Conservation (phyloP, 1,140 invertebrate species). For the Leptestheria dahalacensis region DNA sequence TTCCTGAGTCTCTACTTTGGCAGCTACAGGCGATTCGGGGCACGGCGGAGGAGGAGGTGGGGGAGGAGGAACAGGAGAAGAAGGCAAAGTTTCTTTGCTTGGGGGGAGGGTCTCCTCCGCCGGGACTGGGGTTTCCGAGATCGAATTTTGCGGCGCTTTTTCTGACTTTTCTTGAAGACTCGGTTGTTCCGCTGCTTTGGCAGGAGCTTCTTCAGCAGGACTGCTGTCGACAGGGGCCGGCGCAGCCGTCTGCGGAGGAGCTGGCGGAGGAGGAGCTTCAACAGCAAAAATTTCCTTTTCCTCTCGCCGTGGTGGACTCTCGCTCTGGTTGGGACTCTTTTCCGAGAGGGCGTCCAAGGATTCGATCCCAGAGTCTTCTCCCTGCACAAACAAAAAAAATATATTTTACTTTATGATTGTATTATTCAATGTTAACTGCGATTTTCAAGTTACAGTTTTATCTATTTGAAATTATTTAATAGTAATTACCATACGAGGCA, state of each 20-base stretch:
- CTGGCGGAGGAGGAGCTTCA: neutral
- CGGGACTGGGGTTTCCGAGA: neutral
- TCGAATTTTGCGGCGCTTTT: neutral
- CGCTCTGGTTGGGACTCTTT: conserved; percentile 73
- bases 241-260: neutral
- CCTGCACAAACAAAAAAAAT: conserved; percentile 28
- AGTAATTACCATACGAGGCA: no score
- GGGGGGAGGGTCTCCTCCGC: neutral
- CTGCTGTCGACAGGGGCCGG: neutral
- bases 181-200: neutral
- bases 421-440: no score
- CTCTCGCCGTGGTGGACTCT: conserved; percentile 34
- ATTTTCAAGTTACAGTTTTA: no score
- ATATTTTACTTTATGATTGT: no score
- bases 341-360: conserved; percentile 84
- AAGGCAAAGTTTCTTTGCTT: neutral
- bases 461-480: no score
- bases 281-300: conserved; percentile 19
- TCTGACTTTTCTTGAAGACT: neutral
- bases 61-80: neutral
- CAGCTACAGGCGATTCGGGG: no score
- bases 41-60: neutral
- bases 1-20: no score
- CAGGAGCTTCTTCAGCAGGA: neutral
- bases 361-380: conserved; percentile 81